Evolutionary conservation across 2,113 vertebrate genomes (phyloP), one percentile per base, ranked within the genome.

Genomic region (Chitala chitala): DNA sequence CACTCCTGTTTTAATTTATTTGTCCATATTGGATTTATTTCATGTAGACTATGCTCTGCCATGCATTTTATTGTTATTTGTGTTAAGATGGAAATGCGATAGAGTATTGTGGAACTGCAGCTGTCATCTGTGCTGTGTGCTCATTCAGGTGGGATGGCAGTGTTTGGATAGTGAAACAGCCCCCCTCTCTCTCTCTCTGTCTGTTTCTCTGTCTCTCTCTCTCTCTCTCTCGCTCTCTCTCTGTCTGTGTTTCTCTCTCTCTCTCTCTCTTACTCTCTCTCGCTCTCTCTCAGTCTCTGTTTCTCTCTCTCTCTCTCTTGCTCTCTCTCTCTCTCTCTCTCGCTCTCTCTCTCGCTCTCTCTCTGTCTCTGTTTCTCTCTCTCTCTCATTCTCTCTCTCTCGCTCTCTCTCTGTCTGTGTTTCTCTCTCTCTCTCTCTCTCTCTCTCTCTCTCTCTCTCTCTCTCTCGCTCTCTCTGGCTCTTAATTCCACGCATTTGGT

Each of bases 1-100:
- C 56, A 15, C 59, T 63, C 59, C 59, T 38, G 29, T 63, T n/a
- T n/a, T n/a, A n/a, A n/a, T n/a, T n/a, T 38, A 4, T 63, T 63
- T 38, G 33, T 63, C 56, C 29, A 24, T 24, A 31, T 59, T 15
- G 7, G 20, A 15, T 31, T 33, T 38, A 33, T 36, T 29, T 63
- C 38, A 20, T 29, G 59, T 38, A 63, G 38, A 20, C 5, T 13
- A 38, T 12, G 59, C 59, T n/a, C 3, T 6, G 12, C 44, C 12
- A 46, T 5, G 12, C 12, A 6, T 46, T 46, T 46, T 46, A 6
- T 46, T 46, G 5, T 46, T 46, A 6, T 46, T 38, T 63, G 33
- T 63, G n/a, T n/a, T n/a, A 20, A 51, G 48, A 2, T 8, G 7
- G 7, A 51, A 1, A 20, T 51, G 48, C 12, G 20, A 3, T 8